phyloP scores from a whole-genome alignment of 37 sponge, comb jelly and placozoan species.

The Ephydatia muelleri region DNA sequence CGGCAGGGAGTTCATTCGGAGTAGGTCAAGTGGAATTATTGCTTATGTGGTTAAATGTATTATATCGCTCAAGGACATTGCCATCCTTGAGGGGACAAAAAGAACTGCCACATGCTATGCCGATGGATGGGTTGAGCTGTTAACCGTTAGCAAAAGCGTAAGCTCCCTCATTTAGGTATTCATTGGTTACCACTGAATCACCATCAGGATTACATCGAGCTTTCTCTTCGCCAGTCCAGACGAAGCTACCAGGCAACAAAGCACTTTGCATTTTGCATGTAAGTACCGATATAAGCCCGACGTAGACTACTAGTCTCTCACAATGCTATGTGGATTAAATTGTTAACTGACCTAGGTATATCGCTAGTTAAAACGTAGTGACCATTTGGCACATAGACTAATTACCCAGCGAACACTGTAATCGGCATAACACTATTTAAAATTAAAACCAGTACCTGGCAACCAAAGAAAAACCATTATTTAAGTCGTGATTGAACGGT shows the following conservation, averaged over 20 bases:
- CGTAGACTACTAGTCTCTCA: too few species aligned
- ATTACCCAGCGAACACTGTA: too few species aligned
- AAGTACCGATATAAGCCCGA: too few species aligned
- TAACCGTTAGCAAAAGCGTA: conserved; percentile 63
- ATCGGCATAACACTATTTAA: too few species aligned
- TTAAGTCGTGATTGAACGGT: too few species aligned
- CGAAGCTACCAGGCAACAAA: conserved; percentile 44
- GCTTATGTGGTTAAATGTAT: background rate
- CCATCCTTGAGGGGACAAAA: conserved; percentile 16
- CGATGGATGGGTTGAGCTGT: conserved; percentile 26
- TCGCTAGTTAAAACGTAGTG: too few species aligned
- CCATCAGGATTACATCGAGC: conserved; percentile 57
- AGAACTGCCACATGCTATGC: conserved; percentile 29
- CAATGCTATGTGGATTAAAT: too few species aligned
- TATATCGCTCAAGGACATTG: conserved; percentile 20
- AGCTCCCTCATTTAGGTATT: background rate
- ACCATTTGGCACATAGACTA: too few species aligned
- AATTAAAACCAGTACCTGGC: too few species aligned
- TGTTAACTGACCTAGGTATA: too few species aligned
- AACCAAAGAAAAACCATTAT: too few species aligned
- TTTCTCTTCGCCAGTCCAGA: conserved; percentile 43
- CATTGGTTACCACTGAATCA: background rate
- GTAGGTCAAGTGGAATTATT: background rate
- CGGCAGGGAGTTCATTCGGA: conserved; percentile 22
- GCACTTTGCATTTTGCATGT: conserved; percentile 55